phyloP scores from a whole-genome alignment of 1,140 invertebrate species.

The Paralvinella palmiformis region DNA sequence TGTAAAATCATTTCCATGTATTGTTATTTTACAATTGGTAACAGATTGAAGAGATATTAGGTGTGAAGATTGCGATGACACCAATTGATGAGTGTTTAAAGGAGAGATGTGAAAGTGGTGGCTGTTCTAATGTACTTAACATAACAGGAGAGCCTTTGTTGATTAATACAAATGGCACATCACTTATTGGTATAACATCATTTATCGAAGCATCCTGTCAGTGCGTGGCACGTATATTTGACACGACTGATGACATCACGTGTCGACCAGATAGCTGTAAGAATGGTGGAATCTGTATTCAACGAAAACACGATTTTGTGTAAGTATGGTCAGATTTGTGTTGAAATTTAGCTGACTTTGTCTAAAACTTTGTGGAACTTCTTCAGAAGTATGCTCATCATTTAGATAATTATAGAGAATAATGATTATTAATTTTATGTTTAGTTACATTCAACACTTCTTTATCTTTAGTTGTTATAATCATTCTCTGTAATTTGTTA shows the following conservation, averaged over 20 bases:
- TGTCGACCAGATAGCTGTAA: constrained; percentile 86
- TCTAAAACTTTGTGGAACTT: not conserved
- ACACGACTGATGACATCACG: constrained; percentile 48
- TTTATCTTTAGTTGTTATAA: too few relatives aligned
- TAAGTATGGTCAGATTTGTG: not conserved
- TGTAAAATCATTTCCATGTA: too few relatives aligned
- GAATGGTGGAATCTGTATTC: constrained; percentile 83
- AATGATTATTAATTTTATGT: too few relatives aligned
- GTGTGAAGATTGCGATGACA: constrained; percentile 94
- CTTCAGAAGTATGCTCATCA: not conserved
- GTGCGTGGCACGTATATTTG: constrained; percentile 34
- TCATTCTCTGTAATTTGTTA: too few relatives aligned
- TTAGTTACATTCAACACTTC: too few relatives aligned
- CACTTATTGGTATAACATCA: constrained; percentile 84
- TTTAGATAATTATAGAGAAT: too few relatives aligned
- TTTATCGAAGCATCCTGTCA: constrained; percentile 78
- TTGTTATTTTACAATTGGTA: too few relatives aligned
- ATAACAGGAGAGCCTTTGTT: constrained; percentile 77
- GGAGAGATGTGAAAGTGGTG: constrained; percentile 83
- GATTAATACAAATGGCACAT: constrained; percentile 94
- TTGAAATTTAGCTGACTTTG: not conserved
- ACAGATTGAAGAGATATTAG: constrained; percentile 83
- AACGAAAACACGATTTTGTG: constrained; percentile 9
- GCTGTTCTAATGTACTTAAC: constrained; percentile 86
- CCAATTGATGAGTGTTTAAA: constrained; percentile 96